phyloP scores from a whole-genome alignment of 2,888 invertebrate species.

The Myathropa florea region DNA sequence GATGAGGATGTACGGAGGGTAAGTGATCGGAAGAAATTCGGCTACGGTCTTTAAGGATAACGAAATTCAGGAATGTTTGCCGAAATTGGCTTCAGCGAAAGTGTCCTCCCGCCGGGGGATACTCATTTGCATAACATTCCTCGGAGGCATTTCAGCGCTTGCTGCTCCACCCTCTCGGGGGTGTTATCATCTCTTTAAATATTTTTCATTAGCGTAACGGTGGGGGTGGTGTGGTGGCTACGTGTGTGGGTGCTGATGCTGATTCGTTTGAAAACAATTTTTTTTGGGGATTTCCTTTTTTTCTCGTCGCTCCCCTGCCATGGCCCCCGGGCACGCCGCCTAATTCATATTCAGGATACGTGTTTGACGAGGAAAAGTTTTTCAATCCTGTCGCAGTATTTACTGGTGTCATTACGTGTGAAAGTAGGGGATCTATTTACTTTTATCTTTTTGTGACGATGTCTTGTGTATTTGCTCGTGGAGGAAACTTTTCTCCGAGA shows the following conservation, averaged over 20 bases:
- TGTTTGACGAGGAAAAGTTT: conserved; percentile 66
- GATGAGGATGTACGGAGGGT: neutral
- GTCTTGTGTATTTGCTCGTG: neutral
- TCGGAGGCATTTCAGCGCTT: conserved; percentile 29
- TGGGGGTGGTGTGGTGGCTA: neutral
- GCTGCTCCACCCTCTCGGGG: neutral
- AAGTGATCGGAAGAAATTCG: conserved; percentile 37
- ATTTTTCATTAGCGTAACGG: conserved; percentile 36
- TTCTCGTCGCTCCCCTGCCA: neutral
- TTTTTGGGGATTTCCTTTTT: conserved; percentile 37
- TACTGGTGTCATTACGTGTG: conserved; percentile 69
- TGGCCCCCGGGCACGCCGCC: neutral
- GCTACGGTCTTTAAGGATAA: conserved; percentile 13
- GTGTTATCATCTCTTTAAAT: conserved; percentile 55
- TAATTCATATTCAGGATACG: conserved; percentile 69
- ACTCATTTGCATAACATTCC: conserved; percentile 43
- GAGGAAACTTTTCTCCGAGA: conserved; percentile 1
- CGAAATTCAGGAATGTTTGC: conserved; percentile 33
- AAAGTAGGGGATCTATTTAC: conserved; percentile 54
- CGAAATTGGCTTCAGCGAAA: conserved; percentile 56
- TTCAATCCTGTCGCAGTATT: conserved; percentile 68
- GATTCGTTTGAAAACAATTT: conserved; percentile 46
- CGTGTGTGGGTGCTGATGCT: conserved; percentile 5
- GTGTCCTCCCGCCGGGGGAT: conserved; percentile 29
- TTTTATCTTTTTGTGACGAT: conserved; percentile 44